phyloP scores from a whole-genome alignment of 2,797 vertebrate genomes.

The Spheniscus humboldti region DNA sequence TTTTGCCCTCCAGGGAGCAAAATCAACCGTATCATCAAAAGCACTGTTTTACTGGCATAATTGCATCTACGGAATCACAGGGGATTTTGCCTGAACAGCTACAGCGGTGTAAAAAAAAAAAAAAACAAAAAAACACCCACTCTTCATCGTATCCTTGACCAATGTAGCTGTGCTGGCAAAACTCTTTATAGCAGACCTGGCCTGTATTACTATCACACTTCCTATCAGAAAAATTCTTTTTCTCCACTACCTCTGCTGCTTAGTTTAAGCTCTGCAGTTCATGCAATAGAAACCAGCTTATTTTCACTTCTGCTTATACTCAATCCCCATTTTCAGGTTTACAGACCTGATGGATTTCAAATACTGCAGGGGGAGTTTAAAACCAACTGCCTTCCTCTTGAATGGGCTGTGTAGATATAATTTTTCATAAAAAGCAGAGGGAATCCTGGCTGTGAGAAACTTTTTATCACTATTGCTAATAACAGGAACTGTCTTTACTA shows the following conservation, averaged over 20 bases:
- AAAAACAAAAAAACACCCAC: not conserved
- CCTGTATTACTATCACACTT: not conserved
- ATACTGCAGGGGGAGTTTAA: not conserved
- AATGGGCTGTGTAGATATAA: not conserved
- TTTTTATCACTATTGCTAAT: not conserved
- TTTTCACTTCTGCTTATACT: not conserved
- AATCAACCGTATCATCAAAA: conserved; percentile 64
- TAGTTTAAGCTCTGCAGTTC: not conserved
- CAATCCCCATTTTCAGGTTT: not conserved
- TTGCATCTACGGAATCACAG: not conserved
- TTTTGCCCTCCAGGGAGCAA: conserved; percentile 53
- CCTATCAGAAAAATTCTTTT: not conserved
- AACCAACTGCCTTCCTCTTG: not conserved
- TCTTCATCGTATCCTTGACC: not conserved
- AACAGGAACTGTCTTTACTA: not conserved
- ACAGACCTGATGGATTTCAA: not conserved
- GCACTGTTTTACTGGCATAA: conserved; percentile 51
- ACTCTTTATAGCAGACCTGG: not conserved
- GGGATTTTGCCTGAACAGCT: conserved; percentile 44
- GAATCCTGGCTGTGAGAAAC: not conserved
- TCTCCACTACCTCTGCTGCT: not conserved
- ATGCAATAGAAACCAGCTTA: not conserved
- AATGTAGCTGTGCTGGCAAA: not conserved
- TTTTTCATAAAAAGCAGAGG: not conserved
- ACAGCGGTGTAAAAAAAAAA: not conserved